phyloP scores from a whole-genome alignment of 1,140 invertebrate genomes.

The Euwallacea similis region DNA sequence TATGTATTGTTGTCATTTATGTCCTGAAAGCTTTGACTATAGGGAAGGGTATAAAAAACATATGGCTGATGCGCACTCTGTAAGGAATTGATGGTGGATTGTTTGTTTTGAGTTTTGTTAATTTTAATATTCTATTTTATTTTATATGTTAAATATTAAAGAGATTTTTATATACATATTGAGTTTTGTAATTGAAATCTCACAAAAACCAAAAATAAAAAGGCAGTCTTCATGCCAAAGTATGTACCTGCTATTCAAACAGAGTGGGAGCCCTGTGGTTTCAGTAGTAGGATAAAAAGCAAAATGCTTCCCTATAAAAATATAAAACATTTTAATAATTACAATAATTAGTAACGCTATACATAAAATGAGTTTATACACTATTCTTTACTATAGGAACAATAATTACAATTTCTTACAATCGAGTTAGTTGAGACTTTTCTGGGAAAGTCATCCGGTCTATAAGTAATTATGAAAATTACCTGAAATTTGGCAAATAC shows the following conservation, averaged over 20 bases:
- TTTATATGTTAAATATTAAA: constrained; percentile 35
- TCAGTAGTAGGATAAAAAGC: too few species aligned
- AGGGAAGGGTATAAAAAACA: constrained; percentile 67
- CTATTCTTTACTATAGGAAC: neutral
- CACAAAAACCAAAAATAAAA: too few species aligned
- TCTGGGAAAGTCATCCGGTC: too few species aligned
- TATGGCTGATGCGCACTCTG: constrained; percentile 65
- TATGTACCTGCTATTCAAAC: too few species aligned
- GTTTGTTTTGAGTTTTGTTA: constrained; percentile 22
- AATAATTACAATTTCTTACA: neutral
- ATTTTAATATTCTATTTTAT: constrained; percentile 32
- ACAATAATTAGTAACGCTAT: neutral
- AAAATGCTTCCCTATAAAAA: too few species aligned
- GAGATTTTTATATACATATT: constrained; percentile 8
- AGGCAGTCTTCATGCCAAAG: too few species aligned
- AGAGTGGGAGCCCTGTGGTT: too few species aligned
- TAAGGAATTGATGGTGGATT: constrained; percentile 56
- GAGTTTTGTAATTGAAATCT: too few species aligned
- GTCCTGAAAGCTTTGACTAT: constrained; percentile 65
- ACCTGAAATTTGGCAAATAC: too few species aligned
- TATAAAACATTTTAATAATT: neutral
- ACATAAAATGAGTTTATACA: neutral
- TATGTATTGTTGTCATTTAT: constrained; percentile 66
- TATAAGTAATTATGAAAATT: too few species aligned
- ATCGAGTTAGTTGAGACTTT: too few species aligned